phyloP scores from a whole-genome alignment of 2,113 vertebrate genomes.

The Charadrius vociferus region DNA sequence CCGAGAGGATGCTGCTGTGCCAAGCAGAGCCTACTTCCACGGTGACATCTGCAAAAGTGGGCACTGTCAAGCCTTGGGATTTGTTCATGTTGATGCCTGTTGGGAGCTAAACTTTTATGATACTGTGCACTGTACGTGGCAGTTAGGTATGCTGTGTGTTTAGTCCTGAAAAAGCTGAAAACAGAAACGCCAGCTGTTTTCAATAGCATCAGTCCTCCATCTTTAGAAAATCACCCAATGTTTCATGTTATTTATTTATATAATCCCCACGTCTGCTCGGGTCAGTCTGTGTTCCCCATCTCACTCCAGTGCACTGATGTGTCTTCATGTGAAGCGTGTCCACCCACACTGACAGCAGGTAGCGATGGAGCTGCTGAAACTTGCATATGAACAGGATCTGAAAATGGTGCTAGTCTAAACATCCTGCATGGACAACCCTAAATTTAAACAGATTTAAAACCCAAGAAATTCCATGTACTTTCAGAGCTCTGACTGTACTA shows the following conservation, averaged over 20 bases:
- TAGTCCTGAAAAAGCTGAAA: neutral
- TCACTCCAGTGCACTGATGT: neutral
- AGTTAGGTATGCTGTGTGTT: neutral
- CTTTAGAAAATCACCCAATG: neutral
- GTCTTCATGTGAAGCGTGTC: neutral
- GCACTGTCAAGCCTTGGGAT: fast-evolving
- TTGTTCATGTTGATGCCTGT: neutral
- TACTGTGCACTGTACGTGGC: fast-evolving
- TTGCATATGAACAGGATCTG: neutral
- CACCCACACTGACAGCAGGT: neutral
- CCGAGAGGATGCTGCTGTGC: fast-evolving
- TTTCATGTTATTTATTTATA: neutral
- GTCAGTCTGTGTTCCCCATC: neutral
- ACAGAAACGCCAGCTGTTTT: neutral
- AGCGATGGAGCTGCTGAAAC: neutral
- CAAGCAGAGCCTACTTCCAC: neutral
- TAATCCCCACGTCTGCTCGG: neutral
- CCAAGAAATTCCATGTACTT: fast-evolving
- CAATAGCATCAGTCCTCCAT: neutral
- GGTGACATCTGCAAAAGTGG: fast-evolving
- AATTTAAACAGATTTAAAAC: neutral
- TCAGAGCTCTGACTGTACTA: neutral
- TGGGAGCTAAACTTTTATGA: neutral
- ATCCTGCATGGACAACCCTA: neutral
- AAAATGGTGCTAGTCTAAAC: neutral